phyloP scores from a whole-genome alignment of 2,888 invertebrate species.

The Stenotaenia linearis region DNA sequence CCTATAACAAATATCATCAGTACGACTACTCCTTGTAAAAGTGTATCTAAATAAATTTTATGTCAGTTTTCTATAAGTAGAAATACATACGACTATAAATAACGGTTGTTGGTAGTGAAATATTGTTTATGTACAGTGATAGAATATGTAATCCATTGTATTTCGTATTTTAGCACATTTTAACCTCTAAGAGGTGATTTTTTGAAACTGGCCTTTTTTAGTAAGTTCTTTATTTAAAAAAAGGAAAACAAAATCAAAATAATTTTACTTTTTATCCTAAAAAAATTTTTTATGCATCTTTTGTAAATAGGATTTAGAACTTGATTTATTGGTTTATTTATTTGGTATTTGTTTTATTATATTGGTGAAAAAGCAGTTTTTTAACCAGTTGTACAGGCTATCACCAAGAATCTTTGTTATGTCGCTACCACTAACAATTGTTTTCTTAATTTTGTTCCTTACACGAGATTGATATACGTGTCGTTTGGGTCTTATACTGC shows the following conservation, averaged over 20 bases:
- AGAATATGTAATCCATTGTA: not conserved
- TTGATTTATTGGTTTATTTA: not conserved
- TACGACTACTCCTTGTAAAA: not conserved
- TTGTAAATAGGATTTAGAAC: not conserved
- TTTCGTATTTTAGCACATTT: constrained; percentile 1
- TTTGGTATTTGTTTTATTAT: not conserved
- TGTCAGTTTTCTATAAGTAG: not conserved
- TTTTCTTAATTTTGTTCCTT: no score
- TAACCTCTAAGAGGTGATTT: not conserved
- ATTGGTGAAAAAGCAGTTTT: no score
- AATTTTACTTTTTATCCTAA: not conserved
- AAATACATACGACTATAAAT: not conserved
- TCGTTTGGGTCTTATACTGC: no score
- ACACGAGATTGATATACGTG: no score
- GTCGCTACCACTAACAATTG: not conserved
- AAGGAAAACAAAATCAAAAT: not conserved
- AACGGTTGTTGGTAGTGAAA: not conserved
- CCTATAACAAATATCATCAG: not conserved
- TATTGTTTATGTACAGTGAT: not conserved
- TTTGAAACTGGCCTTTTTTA: no score
- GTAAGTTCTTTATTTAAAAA: no score
- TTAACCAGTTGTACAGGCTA: not conserved
- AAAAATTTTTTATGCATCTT: not conserved
- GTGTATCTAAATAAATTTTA: not conserved
- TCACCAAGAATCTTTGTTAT: not conserved